These are phyloP conservation scores for Phrynocephalus vlangalii DNA, from an alignment of 2,797 vertebrate genomes.

Conservation along the genomic window DNA sequence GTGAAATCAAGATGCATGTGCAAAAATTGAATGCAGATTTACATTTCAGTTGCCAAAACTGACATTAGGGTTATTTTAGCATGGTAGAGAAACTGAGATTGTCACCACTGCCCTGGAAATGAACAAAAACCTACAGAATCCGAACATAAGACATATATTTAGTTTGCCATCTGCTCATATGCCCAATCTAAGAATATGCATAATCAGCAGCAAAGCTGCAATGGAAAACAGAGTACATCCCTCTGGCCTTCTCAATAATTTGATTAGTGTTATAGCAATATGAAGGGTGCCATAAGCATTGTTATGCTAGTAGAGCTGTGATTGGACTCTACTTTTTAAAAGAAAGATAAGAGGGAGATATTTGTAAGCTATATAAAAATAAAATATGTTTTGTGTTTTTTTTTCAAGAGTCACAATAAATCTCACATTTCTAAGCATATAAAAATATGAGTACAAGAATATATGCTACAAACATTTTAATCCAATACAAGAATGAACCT, in stretches of 20 bases:
- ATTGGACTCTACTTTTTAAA: not conserved
- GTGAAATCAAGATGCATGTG: not conserved
- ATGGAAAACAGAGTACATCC: no score
- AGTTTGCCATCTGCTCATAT: no score
- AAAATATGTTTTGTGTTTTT: not conserved
- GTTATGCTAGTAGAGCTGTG: not conserved
- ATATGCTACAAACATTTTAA: not conserved
- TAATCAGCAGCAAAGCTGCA: no score
- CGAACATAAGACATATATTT: no score
- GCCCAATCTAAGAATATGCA: no score
- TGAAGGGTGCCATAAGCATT: not conserved
- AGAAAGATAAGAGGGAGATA: not conserved
- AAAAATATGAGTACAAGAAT: not conserved
- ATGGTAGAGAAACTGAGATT: no score
- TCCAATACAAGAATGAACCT: slow-evolving; percentile 28
- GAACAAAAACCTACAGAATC: no score
- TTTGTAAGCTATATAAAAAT: not conserved
- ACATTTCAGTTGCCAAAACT: not conserved
- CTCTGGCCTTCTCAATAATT: no score
- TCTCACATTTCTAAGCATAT: not conserved
- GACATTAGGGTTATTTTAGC: not conserved
- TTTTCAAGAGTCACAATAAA: not conserved
- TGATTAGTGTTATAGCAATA: not conserved
- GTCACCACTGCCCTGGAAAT: no score
- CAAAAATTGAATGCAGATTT: not conserved